Evolutionary conservation across 2,888 invertebrate genomes (phyloP).

Genomic region (Ichneumoninae sp.): DNA sequence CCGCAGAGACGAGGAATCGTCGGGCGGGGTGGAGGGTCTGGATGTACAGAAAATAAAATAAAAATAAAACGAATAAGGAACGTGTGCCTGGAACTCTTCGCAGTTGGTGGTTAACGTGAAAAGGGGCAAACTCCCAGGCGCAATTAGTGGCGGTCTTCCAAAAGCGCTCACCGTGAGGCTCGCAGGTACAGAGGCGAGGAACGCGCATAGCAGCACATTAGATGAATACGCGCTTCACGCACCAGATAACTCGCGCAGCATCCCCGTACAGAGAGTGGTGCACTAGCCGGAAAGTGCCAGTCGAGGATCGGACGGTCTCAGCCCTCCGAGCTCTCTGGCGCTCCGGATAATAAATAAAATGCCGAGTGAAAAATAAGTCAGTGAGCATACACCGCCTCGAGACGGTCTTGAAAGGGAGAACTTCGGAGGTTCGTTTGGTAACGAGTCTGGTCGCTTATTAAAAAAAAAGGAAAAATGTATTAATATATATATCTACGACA

Average conservation of each 20-base stretch:
- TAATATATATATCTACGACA: background rate
- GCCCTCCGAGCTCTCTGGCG: constrained; percentile 18
- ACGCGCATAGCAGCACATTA: constrained; percentile 61
- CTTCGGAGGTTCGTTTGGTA: constrained; percentile 75
- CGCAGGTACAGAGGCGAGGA: constrained; percentile 38
- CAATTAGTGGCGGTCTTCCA: constrained; percentile 75
- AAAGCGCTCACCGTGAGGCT: constrained; percentile 63
- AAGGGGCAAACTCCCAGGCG: constrained; percentile 64
- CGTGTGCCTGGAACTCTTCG: constrained; percentile 51
- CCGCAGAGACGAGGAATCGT: constrained; percentile 23
- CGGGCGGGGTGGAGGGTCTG: constrained; percentile 27
- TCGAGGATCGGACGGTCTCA: constrained; percentile 60
- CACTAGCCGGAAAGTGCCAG: constrained; percentile 66
- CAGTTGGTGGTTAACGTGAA: constrained; percentile 54
- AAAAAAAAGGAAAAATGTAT: background rate
- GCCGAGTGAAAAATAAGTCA: constrained; percentile 65
- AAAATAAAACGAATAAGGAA: constrained; percentile 27
- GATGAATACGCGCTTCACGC: constrained; percentile 78
- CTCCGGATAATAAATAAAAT: constrained; percentile 77
- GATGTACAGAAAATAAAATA: constrained; percentile 16
- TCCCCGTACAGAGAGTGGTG: constrained; percentile 53
- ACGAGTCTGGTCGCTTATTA: constrained; percentile 73
- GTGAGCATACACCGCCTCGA: background rate
- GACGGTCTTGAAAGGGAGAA: constrained; percentile 38
- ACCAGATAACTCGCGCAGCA: constrained; percentile 73